A percentile compares a stretch with the other conserved stretches of the same genome.
Conservation (phyloP, 2,888 invertebrate genomes). For the Colostygia pectinataria region DNA sequence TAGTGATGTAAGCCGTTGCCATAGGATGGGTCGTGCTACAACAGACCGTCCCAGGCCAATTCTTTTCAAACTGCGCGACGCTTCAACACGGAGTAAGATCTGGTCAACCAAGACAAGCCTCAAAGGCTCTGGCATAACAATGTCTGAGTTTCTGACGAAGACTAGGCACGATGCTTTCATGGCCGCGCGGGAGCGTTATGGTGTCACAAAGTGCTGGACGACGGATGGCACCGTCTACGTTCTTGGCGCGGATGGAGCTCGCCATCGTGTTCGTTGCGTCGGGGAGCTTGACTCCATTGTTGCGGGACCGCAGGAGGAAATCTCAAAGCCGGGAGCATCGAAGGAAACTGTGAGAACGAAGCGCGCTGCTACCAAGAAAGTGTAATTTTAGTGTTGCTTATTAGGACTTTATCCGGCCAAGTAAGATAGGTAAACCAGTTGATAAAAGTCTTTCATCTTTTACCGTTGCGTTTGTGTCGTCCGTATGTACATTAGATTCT, state of each 20-base stretch:
- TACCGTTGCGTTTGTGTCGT: no score
- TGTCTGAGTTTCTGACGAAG: no score
- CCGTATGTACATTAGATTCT: no score
- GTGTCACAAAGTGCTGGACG: not conserved
- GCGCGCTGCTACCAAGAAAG: not conserved
- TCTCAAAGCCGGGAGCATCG: not conserved
- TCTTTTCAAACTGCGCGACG: not conserved
- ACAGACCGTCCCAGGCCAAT: conserved; percentile 2
- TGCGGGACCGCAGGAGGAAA: not conserved
- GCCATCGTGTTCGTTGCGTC: not conserved
- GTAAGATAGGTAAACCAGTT: no score
- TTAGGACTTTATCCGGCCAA: not conserved
- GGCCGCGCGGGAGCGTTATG: no score
- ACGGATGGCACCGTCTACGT: not conserved
- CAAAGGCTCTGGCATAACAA: no score
- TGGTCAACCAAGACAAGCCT: not conserved
- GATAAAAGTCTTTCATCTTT: no score
- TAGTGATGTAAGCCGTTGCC: conserved; percentile 1
- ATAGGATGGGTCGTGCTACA: conserved; percentile 5
- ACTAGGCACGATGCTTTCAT: no score
- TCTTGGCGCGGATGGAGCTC: not conserved
- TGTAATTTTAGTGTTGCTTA: not conserved
- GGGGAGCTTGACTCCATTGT: not conserved
- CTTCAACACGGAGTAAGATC: not conserved
- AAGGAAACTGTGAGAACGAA: not conserved